A percentile compares a stretch with the other conserved stretches of the same genome.
Evolutionary conservation across 1,140 invertebrate species (phyloP).

Genomic region (Adelges cooleyi): DNA sequence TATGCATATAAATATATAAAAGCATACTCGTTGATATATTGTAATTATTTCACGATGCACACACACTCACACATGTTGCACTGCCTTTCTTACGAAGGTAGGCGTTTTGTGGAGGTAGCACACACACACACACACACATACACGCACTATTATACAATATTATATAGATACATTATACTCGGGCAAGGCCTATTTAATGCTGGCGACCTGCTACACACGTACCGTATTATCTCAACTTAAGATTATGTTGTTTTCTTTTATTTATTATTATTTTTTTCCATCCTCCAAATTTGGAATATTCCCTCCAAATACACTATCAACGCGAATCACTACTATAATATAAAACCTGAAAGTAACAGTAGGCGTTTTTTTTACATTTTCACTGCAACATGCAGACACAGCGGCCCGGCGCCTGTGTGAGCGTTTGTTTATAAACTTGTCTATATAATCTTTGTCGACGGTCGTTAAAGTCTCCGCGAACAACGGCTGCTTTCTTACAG

Average conservation of each 20-base stretch:
- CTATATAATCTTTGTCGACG: too few relatives aligned
- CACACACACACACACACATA: not conserved
- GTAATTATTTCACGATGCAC: slow-evolving; percentile 21
- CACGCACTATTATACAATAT: not conserved
- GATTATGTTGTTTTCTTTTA: not conserved
- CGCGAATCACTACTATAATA: not conserved
- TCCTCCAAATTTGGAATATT: slow-evolving; percentile 1
- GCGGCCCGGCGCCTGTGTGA: not conserved
- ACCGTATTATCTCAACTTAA: slow-evolving; percentile 2
- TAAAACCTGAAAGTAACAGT: not conserved
- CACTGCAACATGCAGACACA: not conserved
- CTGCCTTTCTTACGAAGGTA: not conserved
- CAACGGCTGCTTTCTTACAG: too few relatives aligned
- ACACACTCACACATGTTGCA: not conserved
- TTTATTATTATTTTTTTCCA: not conserved
- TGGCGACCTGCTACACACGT: not conserved
- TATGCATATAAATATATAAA: too few relatives aligned
- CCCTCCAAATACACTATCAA: not conserved
- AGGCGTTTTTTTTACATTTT: not conserved
- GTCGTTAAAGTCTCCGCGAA: slow-evolving; percentile 23
- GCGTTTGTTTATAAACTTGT: too few relatives aligned
- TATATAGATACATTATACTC: too few relatives aligned
- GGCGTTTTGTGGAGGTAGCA: slow-evolving; percentile 24
- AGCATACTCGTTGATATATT: not conserved
- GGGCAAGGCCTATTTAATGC: slow-evolving; percentile 2